Percentiles rank a stretch among this genome's conserved stretches.
These are phyloP conservation scores for Dasyornis broadbenti DNA, from an alignment of 2,113 vertebrate genomes.

Conservation along the genomic window DNA sequence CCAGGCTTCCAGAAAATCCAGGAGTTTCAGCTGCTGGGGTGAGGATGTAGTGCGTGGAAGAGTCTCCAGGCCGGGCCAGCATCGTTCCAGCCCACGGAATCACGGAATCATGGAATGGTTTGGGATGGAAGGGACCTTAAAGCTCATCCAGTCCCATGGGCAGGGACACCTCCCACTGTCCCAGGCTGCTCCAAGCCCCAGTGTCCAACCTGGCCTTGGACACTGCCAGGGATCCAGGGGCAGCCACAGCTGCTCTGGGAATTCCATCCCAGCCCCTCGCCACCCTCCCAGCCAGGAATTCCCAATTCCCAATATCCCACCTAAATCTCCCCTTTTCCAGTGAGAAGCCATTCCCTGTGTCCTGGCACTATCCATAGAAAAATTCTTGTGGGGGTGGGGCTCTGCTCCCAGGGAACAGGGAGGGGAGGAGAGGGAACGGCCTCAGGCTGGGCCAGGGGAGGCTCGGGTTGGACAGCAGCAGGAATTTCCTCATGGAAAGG, in stretches of 20 bases:
- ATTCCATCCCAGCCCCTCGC: not conserved
- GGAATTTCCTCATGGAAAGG: not conserved
- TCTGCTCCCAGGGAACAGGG: not conserved
- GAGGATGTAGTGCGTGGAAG: not conserved
- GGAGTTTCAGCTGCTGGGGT: not conserved
- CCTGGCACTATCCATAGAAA: not conserved
- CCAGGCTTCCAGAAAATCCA: not conserved
- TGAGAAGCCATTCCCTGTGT: not conserved
- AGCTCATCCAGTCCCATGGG: rapidly evolving
- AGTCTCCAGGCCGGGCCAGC: not conserved
- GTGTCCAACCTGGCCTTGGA: not conserved
- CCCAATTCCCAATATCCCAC: not conserved
- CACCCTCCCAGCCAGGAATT: not conserved
- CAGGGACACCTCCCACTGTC: not conserved
- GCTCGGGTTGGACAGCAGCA: not conserved
- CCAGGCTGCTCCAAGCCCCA: not conserved
- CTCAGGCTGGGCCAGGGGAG: not conserved
- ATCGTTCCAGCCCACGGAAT: rapidly evolving
- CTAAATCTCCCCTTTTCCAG: not conserved
- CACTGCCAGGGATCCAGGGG: not conserved
- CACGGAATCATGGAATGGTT: not conserved
- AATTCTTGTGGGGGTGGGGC: not conserved
- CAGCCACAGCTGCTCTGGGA: not conserved
- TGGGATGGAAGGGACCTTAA: not conserved
- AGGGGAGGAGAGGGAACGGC: not conserved